Evolutionary conservation across 2,888 invertebrate genomes (phyloP).

Genomic region (Lithosia quadra): DNA sequence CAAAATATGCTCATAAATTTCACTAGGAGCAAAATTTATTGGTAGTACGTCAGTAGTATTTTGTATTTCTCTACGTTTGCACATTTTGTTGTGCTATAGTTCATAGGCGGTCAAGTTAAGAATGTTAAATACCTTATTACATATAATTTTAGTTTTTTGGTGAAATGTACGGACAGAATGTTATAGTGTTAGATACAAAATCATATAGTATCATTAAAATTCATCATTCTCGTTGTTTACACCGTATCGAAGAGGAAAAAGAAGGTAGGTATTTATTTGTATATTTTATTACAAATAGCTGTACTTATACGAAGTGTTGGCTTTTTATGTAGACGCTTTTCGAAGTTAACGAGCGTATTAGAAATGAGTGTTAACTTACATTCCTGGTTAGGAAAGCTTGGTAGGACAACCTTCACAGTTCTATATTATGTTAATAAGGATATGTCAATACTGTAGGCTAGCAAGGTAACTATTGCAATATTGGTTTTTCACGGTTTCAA

Average conservation of each 20-base stretch:
- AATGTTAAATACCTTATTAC: slow-evolving; percentile 21
- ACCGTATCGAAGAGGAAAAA: slow-evolving; percentile 76
- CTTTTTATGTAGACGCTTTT: neutral
- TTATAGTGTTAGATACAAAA: slow-evolving; percentile 70
- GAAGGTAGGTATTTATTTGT: slow-evolving; percentile 69
- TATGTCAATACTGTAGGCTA: neutral
- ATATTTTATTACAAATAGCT: neutral
- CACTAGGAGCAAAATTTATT: slow-evolving; percentile 29
- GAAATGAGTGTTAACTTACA: neutral
- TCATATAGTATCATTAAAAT: slow-evolving; percentile 77
- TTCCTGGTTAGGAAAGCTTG: neutral
- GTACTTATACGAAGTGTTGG: neutral
- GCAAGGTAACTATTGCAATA: too few relatives aligned
- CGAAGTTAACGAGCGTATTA: too few relatives aligned
- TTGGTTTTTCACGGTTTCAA: too few relatives aligned
- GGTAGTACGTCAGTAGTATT: slow-evolving; percentile 53
- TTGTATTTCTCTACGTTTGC: slow-evolving; percentile 46
- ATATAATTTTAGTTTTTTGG: neutral
- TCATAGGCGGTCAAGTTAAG: slow-evolving; percentile 21
- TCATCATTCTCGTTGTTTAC: slow-evolving; percentile 73
- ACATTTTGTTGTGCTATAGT: slow-evolving; percentile 18
- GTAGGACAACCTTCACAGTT: neutral
- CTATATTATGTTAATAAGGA: neutral
- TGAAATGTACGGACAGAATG: slow-evolving; percentile 72
- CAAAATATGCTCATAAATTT: slow-evolving; percentile 49